These are phyloP conservation scores for Chromobotia macracanthus DNA, from an alignment of 2,797 vertebrate species.

Conservation along the genomic window DNA sequence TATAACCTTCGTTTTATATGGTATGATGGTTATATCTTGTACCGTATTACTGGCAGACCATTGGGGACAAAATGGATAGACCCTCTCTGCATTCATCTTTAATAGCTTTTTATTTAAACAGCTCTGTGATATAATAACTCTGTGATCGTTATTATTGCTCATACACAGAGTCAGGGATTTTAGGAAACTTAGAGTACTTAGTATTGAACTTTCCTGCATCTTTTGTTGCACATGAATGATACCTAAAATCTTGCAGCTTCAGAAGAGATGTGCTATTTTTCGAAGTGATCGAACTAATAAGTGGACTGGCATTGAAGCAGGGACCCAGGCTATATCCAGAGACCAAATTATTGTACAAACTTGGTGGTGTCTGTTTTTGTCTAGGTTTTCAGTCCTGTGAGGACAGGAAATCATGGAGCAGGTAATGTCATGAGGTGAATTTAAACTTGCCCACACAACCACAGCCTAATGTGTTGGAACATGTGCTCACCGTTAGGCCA, in stretches of 20 bases:
- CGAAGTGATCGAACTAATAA: no score
- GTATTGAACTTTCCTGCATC: no score
- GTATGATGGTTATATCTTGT: slow-evolving; percentile 27
- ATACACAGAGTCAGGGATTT: no score
- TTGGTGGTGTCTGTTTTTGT: no score
- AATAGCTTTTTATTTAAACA: slow-evolving; percentile 33
- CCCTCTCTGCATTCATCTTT: slow-evolving; percentile 26
- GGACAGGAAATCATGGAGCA: no score
- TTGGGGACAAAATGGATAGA: slow-evolving; percentile 32
- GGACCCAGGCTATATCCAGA: no score
- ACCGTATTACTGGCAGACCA: slow-evolving; percentile 3
- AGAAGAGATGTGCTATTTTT: no score
- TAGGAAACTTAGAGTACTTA: no score
- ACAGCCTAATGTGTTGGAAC: not conserved
- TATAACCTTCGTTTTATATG: slow-evolving; percentile 17
- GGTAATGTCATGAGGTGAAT: not conserved
- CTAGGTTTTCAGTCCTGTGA: no score
- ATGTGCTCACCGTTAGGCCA: not conserved
- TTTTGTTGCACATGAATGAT: not conserved
- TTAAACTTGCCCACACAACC: not conserved
- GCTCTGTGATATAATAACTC: slow-evolving; percentile 13
- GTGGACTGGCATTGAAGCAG: no score
- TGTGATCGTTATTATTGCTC: not conserved
- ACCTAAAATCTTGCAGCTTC: not conserved
- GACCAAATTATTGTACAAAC: no score